phyloP scores from a whole-genome alignment of 2,797 vertebrate genomes.

The Basileuterus tristriatus region DNA sequence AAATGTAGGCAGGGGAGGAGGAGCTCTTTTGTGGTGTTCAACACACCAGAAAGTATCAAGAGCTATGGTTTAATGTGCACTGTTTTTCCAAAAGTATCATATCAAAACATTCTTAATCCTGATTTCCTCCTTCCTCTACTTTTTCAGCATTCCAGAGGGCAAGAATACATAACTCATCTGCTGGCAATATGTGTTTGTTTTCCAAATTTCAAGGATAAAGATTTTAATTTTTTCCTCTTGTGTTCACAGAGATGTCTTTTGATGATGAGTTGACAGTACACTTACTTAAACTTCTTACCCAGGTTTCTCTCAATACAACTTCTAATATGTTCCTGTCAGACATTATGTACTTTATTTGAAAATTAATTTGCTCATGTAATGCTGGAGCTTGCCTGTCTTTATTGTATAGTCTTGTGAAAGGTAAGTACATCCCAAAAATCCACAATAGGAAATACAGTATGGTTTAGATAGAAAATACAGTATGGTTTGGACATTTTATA shows the following conservation, averaged over 20 bases:
- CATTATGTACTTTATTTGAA: background rate
- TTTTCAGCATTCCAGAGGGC: background rate
- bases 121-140: background rate
- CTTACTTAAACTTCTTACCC: background rate
- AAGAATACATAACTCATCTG: background rate
- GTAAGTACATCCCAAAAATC: background rate
- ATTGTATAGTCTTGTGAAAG: background rate
- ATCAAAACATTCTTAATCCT: background rate
- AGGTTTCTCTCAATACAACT: background rate
- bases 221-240: background rate
- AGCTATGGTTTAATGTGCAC: background rate
- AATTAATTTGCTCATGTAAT: background rate
- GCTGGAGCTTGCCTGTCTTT: background rate
- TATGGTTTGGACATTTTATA: background rate
- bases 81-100: background rate
- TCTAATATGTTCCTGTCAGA: background rate
- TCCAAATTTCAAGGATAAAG: background rate
- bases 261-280: background rate
- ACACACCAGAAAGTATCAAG: background rate
- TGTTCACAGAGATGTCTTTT: background rate
- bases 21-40: background rate
- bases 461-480: background rate
- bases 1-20: background rate
- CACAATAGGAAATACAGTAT: background rate
- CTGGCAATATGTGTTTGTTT: background rate